Conservation (phyloP, 1,140 invertebrate genomes). For the Pseudomyrmex dendroicus region DNA sequence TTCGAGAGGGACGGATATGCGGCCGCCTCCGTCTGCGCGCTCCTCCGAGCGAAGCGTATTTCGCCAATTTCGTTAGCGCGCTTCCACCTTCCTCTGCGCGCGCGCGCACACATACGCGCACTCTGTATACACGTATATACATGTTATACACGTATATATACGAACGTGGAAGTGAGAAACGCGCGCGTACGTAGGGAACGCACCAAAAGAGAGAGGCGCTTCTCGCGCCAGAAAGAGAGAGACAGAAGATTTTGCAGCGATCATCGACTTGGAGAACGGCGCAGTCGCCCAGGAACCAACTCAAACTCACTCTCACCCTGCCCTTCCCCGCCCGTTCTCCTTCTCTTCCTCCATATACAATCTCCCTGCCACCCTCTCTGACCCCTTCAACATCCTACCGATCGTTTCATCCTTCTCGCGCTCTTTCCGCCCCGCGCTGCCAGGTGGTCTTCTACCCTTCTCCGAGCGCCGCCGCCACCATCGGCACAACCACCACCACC, state of each 20-base stretch:
- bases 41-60: conserved; percentile 66
- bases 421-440: conserved; percentile 17
- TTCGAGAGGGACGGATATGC: conserved; percentile 32
- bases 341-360: background rate
- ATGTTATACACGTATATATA: background rate
- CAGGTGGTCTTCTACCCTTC: background rate
- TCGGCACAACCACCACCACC: conserved; percentile 31
- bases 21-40: conserved; percentile 16
- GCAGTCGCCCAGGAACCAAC: conserved; percentile 68
- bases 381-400: conserved; percentile 27
- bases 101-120: conserved; percentile 55
- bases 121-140: background rate
- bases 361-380: background rate
- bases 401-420: conserved; percentile 15
- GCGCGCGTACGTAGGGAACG: conserved; percentile 41
- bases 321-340: conserved; percentile 25
- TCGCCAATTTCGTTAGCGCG: conserved; percentile 71
- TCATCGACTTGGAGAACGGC: conserved; percentile 73
- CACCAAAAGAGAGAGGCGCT: conserved; percentile 36
- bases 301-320: conserved; percentile 60
- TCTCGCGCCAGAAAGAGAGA: conserved; percentile 57
- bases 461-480: conserved; percentile 42
- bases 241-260: conserved; percentile 74
- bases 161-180: conserved; percentile 24
- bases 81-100: too few species aligned